A percentile compares a stretch with the other conserved stretches of the same genome.
Conservation (phyloP, 2,113 vertebrate genomes). For the Bungarus multicinctus region DNA sequence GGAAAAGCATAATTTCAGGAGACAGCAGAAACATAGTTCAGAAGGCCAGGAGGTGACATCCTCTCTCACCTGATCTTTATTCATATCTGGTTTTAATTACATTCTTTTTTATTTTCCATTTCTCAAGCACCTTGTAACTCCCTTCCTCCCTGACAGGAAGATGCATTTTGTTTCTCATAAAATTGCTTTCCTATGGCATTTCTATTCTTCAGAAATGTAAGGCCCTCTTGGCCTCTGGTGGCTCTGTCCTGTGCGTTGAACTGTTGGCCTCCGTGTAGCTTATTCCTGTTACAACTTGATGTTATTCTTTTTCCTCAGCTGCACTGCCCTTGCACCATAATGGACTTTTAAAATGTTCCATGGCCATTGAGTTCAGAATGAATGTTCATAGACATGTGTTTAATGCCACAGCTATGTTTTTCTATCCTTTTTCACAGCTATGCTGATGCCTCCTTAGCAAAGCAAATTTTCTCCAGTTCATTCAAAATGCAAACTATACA, state of each 20-base stretch:
- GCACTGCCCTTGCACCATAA: constrained; percentile 56
- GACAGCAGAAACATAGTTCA: constrained; percentile 72
- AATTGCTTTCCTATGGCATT: constrained; percentile 66
- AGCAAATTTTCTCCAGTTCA: constrained; percentile 51
- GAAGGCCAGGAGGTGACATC: constrained; percentile 76
- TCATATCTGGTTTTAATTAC: constrained; percentile 72
- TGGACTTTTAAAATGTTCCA: constrained; percentile 46
- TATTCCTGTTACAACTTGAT: constrained; percentile 65
- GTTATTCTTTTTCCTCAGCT: constrained; percentile 62
- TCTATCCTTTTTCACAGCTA: neutral
- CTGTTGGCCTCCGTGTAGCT: constrained; percentile 64
- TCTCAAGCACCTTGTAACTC: constrained; percentile 75
- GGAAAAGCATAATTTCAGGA: constrained; percentile 71
- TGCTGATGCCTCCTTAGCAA: constrained; percentile 54
- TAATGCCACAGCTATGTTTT: constrained; percentile 51
- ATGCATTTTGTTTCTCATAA: constrained; percentile 74
- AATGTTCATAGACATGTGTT: constrained; percentile 60
- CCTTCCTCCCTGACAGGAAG: constrained; percentile 80
- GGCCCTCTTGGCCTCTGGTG: constrained; percentile 62
- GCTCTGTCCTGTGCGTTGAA: constrained; percentile 57
- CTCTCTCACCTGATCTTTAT: constrained; percentile 79
- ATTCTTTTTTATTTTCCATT: constrained; percentile 67
- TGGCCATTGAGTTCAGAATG: constrained; percentile 57
- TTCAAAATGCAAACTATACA: constrained; percentile 50
- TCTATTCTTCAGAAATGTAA: constrained; percentile 72